Evolutionary conservation across 2,113 vertebrate genomes (phyloP), one percentile per base, ranked within the genome.

Genomic region (Bujurquina vittata): DNA sequence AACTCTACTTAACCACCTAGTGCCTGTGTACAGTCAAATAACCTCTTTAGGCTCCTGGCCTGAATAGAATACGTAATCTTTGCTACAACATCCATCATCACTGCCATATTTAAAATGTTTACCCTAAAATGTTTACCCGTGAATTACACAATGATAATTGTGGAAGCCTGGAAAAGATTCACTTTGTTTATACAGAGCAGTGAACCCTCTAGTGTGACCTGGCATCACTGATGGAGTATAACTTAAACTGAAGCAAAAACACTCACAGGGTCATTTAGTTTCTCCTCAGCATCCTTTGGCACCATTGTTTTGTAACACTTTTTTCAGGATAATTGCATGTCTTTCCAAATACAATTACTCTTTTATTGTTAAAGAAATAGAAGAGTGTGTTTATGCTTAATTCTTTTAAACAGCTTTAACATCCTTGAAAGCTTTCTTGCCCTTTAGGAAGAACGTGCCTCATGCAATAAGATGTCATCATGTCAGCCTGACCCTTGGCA

Each of bases 151-250:
- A 26, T 57, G 73, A 75, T 75, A 37, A 57, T 57, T 75, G 33
- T 20, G 54, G 5, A 57, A 57, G 55, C 35, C 73, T 75, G 54
- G 54, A 57, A 75, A 75, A 57, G n/a, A 75, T 75, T 75, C 72
- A 57, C 20, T 40, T 40, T 75, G 73, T 2, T 75, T 75, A 52
- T n/a, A 26, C 33, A 40, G 40, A 54, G 46, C 26, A 72, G 12
- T 72, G 43, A 72, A 72, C 67, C 18, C 43, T n/a, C 10, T 29
- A 54, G 67, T 52, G 17, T 6, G 29, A 72, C 43, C 46, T 72
- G 46, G 67, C 67, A 72, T n/a, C 46, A 54, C 67, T 52, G 23
- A 69, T 69, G 63, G 63, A 69, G 63, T 26, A 49, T 49, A 69
- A 17, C 65, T 69, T 52, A 72, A 31, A 52, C 65, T 52, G 43